Evolutionary conservation across 2,113 vertebrate species (phyloP), one percentile per base, ranked within the genome.

Genomic region (Limanda limanda): DNA sequence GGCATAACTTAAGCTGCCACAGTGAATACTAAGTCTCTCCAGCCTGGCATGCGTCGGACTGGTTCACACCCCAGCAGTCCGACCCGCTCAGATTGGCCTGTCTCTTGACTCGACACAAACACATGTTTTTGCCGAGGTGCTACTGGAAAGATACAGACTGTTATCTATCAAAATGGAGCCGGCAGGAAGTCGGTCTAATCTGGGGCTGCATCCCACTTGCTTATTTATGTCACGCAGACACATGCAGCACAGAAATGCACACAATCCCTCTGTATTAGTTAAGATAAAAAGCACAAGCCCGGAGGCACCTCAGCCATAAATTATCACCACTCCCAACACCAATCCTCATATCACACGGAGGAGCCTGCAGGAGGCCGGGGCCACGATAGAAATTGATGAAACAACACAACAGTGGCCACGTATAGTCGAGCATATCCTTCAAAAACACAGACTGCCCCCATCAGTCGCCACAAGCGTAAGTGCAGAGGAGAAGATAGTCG

Each of bases 41-140:
- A 82, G 87, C 66, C 82, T 87, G 85, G 81, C 83, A 64, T 79
- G 83, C 76, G 8, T 81, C 75, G 86, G 90, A 88, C 83, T 85
- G 83, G 61, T 86, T 89, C 86, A 89, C 86, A 84, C 80, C 60
- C 86, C 69, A 86, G 88, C 76, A 42, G 85, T 69, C 85, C 79
- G 68, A 83, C 66, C 81, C 76, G 55, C 67, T 87, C 56, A 69
- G 79, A 84, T 73, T 40, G 70, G 82, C 83, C 79, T 70, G 87
- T 88, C 84, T 88, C 85, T 78, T 61, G 72, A 86, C 86, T 83
- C 76, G 83, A 89, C 87, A 88, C 89, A 88, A 91, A 91, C 89
- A 90, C 86, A 68, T 91, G 89, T 92, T 90, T 27, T 75, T 71
- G 78, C 81, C 21, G 68, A 87, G 79, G 88, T 78, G 86, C 70